Conservation (phyloP, 2,113 vertebrate genomes). For the Isurus oxyrinchus region DNA sequence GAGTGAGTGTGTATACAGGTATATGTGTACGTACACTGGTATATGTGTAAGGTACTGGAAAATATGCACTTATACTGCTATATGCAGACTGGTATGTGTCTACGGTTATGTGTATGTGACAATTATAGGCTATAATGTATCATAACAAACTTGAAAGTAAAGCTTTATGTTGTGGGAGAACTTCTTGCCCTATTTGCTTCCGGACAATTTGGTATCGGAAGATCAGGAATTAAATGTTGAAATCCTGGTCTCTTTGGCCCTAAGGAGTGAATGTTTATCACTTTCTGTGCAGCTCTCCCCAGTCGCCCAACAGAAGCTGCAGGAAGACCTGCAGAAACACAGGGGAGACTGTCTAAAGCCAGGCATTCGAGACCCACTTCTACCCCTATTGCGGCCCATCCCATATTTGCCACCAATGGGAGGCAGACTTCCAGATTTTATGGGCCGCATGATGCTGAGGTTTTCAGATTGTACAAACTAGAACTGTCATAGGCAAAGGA, state of each 20-base stretch:
- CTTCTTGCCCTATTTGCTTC: background rate
- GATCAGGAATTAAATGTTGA: background rate
- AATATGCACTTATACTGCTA: too few species aligned
- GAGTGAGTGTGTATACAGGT: background rate
- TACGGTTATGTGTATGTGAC: too few species aligned
- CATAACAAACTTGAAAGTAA: background rate
- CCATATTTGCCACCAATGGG: background rate
- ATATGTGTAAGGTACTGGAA: too few species aligned
- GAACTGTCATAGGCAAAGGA: background rate
- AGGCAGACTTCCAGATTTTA: background rate
- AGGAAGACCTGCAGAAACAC: background rate
- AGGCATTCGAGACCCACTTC: background rate
- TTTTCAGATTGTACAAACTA: background rate
- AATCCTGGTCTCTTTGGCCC: background rate
- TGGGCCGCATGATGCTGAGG: background rate
- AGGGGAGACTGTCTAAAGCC: background rate
- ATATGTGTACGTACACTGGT: background rate
- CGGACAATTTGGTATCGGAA: background rate
- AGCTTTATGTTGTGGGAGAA: background rate
- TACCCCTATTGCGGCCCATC: background rate
- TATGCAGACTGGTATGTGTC: too few species aligned
- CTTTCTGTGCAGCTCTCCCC: background rate
- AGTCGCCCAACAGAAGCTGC: background rate
- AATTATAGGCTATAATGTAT: background rate
- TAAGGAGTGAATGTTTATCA: background rate